phyloP scores from a whole-genome alignment of 2,113 vertebrate species.

The Hemiscyllium ocellatum region DNA sequence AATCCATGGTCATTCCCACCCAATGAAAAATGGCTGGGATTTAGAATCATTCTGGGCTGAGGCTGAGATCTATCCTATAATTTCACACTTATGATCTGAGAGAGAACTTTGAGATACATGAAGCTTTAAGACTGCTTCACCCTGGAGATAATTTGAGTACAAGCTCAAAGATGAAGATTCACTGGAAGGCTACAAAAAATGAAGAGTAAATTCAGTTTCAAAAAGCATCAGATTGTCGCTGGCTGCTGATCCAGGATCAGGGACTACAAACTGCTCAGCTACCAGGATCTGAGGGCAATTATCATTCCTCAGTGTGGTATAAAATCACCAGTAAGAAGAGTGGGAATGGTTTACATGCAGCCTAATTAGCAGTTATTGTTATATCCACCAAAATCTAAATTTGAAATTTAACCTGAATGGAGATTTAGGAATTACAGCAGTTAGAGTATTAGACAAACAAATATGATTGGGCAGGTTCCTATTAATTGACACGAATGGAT shows the following conservation, averaged over 20 bases:
- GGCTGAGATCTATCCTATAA: too few species aligned
- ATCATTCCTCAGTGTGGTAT: not conserved
- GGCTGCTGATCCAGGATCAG: not conserved
- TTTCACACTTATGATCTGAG: too few species aligned
- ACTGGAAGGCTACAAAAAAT: not conserved
- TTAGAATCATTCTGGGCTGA: too few species aligned
- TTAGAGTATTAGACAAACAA: not conserved
- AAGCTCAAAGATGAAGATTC: too few species aligned
- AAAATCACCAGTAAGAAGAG: not conserved
- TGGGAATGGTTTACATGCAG: not conserved
- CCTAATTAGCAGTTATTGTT: not conserved
- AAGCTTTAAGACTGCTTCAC: too few species aligned
- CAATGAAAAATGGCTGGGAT: too few species aligned
- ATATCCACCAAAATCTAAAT: not conserved
- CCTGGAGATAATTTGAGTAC: too few species aligned
- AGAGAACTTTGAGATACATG: too few species aligned
- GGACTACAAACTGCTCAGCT: not conserved
- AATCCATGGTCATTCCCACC: too few species aligned
- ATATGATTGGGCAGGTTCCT: not conserved
- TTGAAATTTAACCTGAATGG: not conserved
- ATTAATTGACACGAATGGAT: not conserved
- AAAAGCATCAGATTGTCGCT: not conserved
- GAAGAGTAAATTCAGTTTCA: not conserved
- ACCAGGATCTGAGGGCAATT: not conserved
- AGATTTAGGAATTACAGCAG: not conserved